phyloP scores from a whole-genome alignment of 2,888 invertebrate species.

The Lasioglossum morio region DNA sequence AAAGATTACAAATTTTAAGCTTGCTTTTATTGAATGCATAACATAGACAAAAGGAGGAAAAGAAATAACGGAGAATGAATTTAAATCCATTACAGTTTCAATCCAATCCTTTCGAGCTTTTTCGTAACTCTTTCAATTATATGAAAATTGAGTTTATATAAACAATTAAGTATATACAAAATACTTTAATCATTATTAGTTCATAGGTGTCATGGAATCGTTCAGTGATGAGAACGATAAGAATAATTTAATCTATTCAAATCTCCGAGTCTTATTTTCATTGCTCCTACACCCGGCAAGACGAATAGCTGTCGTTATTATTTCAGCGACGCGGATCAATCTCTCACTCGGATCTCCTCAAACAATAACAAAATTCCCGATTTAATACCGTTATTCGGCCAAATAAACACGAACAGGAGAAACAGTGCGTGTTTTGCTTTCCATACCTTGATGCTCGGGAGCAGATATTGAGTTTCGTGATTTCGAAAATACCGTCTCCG shows the following conservation, averaged over 20 bases:
- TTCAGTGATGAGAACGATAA: background rate
- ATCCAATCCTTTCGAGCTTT: background rate
- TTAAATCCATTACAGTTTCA: background rate
- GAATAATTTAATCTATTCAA: background rate
- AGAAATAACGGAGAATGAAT: background rate
- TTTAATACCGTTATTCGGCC: background rate
- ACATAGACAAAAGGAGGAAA: background rate
- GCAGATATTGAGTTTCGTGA: constrained; percentile 9
- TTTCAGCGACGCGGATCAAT: background rate
- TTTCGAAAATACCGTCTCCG: background rate
- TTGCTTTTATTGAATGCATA: background rate
- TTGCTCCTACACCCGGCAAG: background rate
- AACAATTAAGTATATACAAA: background rate
- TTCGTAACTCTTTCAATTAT: background rate
- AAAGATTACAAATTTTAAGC: background rate
- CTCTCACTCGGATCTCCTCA: background rate
- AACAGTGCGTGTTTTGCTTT: background rate
- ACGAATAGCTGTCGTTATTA: background rate
- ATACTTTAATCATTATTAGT: background rate
- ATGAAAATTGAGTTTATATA: background rate
- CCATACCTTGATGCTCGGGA: constrained; percentile 1
- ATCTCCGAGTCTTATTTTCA: background rate
- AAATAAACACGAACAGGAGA: background rate
- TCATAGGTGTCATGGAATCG: too few species aligned
- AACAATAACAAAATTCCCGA: background rate